These are phyloP conservation scores for Monopterus albus DNA, from an alignment of 2,113 vertebrate species.

Conservation along the genomic window DNA sequence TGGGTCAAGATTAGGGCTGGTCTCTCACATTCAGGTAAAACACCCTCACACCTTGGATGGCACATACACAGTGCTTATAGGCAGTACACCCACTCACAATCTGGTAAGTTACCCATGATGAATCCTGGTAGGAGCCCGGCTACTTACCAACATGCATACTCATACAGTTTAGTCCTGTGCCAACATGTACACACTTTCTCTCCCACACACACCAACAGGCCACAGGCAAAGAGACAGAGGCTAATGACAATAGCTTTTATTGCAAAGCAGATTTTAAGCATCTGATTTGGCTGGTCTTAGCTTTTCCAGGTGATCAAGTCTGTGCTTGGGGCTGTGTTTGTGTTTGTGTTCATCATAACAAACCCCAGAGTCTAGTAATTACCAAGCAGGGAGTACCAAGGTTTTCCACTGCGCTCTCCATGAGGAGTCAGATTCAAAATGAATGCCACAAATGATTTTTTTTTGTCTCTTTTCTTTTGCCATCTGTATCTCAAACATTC, in stretches of 20 bases:
- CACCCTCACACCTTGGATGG: background rate
- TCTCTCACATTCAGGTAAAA: background rate
- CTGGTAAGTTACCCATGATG: slow-evolving; percentile 51
- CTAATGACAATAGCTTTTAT: slow-evolving; percentile 32
- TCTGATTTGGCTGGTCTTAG: slow-evolving; percentile 13
- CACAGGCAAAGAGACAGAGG: slow-evolving; percentile 9
- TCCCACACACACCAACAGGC: slow-evolving; percentile 33
- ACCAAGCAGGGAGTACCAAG: background rate
- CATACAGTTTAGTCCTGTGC: slow-evolving; percentile 18
- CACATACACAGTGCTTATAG: slow-evolving; percentile 2
- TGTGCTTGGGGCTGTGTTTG: background rate
- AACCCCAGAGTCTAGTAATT: slow-evolving; percentile 1
- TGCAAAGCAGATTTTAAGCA: slow-evolving; percentile 42
- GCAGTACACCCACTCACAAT: slow-evolving; percentile 35
- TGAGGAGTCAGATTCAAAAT: background rate
- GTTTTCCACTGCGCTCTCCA: background rate
- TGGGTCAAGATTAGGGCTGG: slow-evolving; percentile 14
- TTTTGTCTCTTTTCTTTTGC: background rate
- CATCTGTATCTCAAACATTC: background rate
- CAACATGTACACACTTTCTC: slow-evolving; percentile 12
- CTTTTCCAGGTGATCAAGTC: slow-evolving; percentile 35
- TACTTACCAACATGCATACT: slow-evolving; percentile 39
- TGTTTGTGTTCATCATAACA: background rate
- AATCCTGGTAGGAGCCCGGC: slow-evolving; percentile 31
- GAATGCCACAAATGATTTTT: background rate